phyloP scores from a whole-genome alignment of 2,888 invertebrate species.

The Ectemnius continuus region DNA sequence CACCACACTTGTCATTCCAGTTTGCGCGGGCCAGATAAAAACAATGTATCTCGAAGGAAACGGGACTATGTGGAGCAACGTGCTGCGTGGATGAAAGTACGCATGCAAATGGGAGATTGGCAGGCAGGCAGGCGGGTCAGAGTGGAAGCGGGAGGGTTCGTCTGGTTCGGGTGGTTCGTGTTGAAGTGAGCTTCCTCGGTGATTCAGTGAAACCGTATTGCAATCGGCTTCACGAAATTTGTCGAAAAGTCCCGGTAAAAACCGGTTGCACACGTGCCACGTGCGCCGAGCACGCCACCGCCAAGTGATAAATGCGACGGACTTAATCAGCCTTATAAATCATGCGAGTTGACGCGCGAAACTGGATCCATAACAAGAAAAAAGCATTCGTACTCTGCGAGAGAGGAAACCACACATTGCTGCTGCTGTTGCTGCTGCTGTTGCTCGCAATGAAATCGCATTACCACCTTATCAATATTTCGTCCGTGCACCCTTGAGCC shows the following conservation, averaged over 20 bases:
- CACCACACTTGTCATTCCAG: too few species aligned
- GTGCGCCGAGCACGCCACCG: slow-evolving; percentile 21
- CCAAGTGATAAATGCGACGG: slow-evolving; percentile 45
- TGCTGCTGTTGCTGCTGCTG: not conserved
- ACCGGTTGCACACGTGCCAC: slow-evolving; percentile 50
- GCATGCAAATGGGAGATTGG: slow-evolving; percentile 1
- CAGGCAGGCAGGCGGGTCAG: not conserved
- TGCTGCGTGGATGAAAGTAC: not conserved
- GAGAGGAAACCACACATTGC: too few species aligned
- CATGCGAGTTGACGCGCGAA: slow-evolving; percentile 27
- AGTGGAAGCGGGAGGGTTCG: not conserved
- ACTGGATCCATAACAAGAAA: slow-evolving; percentile 21
- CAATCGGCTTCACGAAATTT: slow-evolving; percentile 44
- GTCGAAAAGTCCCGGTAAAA: slow-evolving; percentile 40
- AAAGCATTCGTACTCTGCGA: slow-evolving; percentile 11
- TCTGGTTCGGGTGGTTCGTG: not conserved
- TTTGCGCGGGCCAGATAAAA: too few species aligned
- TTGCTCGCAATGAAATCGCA: not conserved
- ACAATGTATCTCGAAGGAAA: too few species aligned
- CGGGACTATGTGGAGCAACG: too few species aligned
- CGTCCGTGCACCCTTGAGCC: too few species aligned
- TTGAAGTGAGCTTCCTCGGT: not conserved
- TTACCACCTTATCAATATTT: not conserved
- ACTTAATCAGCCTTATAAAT: slow-evolving; percentile 50
- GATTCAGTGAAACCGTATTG: slow-evolving; percentile 31